phyloP scores from a whole-genome alignment of 2,888 invertebrate genomes.

The Machimus rusticus region DNA sequence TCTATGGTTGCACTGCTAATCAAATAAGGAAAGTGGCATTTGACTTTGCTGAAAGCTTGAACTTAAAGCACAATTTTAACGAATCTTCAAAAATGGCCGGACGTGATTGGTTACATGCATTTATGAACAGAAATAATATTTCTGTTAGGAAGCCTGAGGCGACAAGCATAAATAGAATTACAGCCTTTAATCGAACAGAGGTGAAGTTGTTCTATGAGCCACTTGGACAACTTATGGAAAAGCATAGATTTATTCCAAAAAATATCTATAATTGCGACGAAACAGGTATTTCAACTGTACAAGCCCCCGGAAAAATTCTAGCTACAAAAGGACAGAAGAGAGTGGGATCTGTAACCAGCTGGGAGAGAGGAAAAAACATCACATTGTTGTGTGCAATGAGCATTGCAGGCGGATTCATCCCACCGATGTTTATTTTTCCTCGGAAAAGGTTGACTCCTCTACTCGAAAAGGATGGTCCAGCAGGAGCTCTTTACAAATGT shows the following conservation, averaged over 20 bases:
- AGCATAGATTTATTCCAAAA: constrained; percentile 9
- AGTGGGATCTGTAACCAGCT: constrained; percentile 35
- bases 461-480: constrained; percentile 53
- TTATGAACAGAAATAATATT: no score
- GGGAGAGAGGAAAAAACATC: constrained; percentile 50
- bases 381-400: constrained; percentile 53
- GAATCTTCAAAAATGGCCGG: no score
- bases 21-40: no score
- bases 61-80: no score
- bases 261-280: constrained; percentile 39
- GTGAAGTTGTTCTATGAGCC: constrained; percentile 15
- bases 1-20: no score
- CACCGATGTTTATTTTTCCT: constrained; percentile 54
- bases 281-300: constrained; percentile 38
- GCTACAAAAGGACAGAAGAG: constrained; percentile 39
- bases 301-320: constrained; percentile 30
- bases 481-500: constrained; percentile 48
- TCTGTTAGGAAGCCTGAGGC: no score
- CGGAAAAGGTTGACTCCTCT: constrained; percentile 52
- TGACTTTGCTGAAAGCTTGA: no score
- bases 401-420: constrained; percentile 49
- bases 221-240: constrained; percentile 3
- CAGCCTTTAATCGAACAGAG: neutral
- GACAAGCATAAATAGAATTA: no score
- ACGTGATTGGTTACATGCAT: no score